Evolutionary conservation across 2,113 vertebrate genomes (phyloP), one percentile per base, ranked within the genome.

Genomic region (Psophia crepitans): DNA sequence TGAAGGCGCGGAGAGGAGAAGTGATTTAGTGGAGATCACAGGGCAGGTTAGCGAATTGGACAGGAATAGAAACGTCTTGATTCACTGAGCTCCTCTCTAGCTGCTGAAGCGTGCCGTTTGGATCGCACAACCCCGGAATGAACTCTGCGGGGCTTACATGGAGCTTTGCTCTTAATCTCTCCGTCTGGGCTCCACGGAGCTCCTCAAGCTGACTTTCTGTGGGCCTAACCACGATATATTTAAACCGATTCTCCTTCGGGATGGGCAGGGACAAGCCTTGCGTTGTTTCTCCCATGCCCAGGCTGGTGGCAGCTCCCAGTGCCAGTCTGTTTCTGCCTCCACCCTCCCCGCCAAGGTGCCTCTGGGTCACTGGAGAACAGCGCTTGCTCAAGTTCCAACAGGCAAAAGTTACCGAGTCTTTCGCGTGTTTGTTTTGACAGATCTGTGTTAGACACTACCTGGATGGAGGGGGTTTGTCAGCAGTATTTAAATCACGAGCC

Each of bases 111-210:
- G 0, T 77, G 91, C 22, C 0, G 2, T 54, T 87, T 5, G 5
- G 61, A 60, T 93, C 88, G 32, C 92, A 69, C 90, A 94, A 65
- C 96, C 92, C 66, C 24, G 0, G 27, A 16, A 20, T 94, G 90
- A 97, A 75, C 90, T 30, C 92, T 64, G 64, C 26, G 7, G 73
- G 79, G 82, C 90, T 97, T 85, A 95, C 60, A 6, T 1, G 6
- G 68, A 74, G 94, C 85, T 96, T 97, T 96, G 83, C 64, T 94
- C 71, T 57, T 88, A 93, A 92, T 93, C 95, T 76, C 49, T 24
- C 75, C 1, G 71, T 94, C 95, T 93, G 83, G 75, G 66, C 79
- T 93, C 61, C 44, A 11, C 53, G 15, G 82, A 85, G 60, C 92
- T 90, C 75, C 85, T 73, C 54, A 19, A 51, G 28, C 39, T 78